These are phyloP conservation scores for Agrilus cyanescens DNA, from an alignment of 2,888 invertebrate genomes.

Conservation along the genomic window DNA sequence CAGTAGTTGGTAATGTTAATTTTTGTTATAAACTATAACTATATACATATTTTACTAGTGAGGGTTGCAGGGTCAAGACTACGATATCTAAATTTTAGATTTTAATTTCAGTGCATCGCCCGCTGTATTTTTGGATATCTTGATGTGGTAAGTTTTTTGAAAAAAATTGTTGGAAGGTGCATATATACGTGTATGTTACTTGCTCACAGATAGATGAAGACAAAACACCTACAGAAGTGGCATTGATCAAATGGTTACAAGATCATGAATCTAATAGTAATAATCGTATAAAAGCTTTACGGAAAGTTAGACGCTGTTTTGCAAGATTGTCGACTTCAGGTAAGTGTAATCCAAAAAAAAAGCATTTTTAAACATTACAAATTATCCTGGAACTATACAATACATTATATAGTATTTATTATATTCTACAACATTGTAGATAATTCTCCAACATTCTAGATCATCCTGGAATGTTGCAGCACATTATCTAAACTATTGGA, in stretches of 20 bases:
- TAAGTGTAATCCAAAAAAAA: constrained; percentile 13
- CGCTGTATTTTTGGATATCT: constrained; percentile 33
- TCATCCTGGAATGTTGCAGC: too few species aligned
- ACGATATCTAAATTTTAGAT: not conserved
- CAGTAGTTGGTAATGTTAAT: too few species aligned
- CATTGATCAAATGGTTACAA: constrained; percentile 32
- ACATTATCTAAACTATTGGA: too few species aligned
- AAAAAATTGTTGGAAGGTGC: not conserved
- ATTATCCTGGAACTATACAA: too few species aligned
- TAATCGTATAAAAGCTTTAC: constrained; percentile 26
- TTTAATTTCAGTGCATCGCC: constrained; percentile 28
- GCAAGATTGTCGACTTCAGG: constrained; percentile 29
- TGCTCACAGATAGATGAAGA: constrained; percentile 31
- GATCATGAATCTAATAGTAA: constrained; percentile 28
- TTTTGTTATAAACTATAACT: too few species aligned
- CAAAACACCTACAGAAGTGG: constrained; percentile 32
- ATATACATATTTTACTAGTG: too few species aligned
- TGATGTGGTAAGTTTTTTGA: constrained; percentile 26
- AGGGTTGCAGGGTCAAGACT: too few species aligned
- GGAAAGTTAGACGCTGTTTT: constrained; percentile 32
- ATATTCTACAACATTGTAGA: too few species aligned
- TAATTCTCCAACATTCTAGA: too few species aligned
- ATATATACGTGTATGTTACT: constrained; percentile 3
- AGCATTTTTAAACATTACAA: too few species aligned
- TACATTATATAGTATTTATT: too few species aligned